Evolutionary conservation across 1,140 invertebrate genomes (phyloP), one percentile per base, ranked within the genome.

Genomic region (Aethina tumida): DNA sequence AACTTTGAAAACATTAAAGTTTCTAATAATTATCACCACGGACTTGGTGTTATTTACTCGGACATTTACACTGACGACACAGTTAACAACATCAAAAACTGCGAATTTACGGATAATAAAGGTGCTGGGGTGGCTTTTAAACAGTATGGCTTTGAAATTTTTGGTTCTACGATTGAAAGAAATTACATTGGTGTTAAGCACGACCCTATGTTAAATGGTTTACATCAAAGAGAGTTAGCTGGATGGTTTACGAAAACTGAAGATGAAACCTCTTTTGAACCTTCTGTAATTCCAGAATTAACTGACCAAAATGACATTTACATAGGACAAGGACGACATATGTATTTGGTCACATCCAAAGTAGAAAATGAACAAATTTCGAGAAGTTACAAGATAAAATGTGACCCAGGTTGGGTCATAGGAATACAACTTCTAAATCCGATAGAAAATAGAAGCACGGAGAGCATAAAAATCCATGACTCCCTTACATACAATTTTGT

Each of bases 161-260:
- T 77, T 32, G 79, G 78, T 24, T 80, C 79, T 5, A 63, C 68
- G 8, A 81, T 95, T 29, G 81, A 86, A 59, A 79, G 86, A 35
- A 99, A 97, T 60, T 71, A 74, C 29, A 70, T 84, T 28, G 96
- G 94, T 1, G 83, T 99, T 45, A 76, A 82, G 39, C 95, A 98
- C 56, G 84, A 98, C 69, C 89, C 94, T 2, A 81, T 81, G 7
- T 69, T 97, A 26, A 79, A 83, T 5, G 79, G 81, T 5, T 53
- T 79, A 3, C 80, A 93, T 55, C 90, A 95, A 60, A 71, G 86
- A 62, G 92, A 97, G 69, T 72, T 97, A 31, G 79, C 88, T 5
- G 88, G 90, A 1, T 96, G 93, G 93, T 87, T 93, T 49, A 73
- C 77, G 46, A 75, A 79, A 35, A 75, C 78, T 38, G 63, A 77